Conservation (phyloP, 2,888 invertebrate genomes). For the Crioceris asparagi region DNA sequence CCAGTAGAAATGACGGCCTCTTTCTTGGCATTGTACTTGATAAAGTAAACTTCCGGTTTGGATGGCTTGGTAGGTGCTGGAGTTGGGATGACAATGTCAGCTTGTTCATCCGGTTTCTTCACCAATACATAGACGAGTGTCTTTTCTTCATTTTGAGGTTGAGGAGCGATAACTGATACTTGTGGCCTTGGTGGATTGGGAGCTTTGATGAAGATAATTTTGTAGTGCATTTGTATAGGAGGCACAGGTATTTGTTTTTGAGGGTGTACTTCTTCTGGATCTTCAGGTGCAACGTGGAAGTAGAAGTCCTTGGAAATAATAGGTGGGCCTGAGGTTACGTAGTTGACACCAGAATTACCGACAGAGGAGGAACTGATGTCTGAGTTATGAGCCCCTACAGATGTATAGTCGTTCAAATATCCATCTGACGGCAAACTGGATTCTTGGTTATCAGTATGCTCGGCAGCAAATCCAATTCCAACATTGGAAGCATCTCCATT, state of each 20-base stretch:
- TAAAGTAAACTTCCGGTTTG: constrained; percentile 86
- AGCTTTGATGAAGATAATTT: constrained; percentile 19
- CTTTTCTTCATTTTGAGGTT: constrained; percentile 73
- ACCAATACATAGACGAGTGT: no score
- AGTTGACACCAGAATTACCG: no score
- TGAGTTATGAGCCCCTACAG: no score
- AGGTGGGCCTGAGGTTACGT: no score
- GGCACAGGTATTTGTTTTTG: background rate
- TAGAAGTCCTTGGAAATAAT: no score
- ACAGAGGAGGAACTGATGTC: no score
- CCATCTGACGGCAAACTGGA: no score
- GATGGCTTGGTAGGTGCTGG: constrained; percentile 71
- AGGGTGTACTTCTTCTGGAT: background rate
- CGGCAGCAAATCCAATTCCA: no score
- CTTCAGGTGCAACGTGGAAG: constrained; percentile 1
- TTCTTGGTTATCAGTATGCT: no score
- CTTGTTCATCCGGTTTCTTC: constrained; percentile 80
- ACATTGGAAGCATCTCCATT: no score
- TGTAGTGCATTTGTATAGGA: constrained; percentile 10
- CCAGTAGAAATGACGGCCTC: constrained; percentile 25
- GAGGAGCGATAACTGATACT: constrained; percentile 65
- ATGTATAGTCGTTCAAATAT: no score
- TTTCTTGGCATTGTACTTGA: constrained; percentile 68
- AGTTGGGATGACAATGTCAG: constrained; percentile 66
- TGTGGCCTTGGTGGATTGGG: constrained; percentile 51